phyloP scores from a whole-genome alignment of 2,797 vertebrate genomes.

The Chiloscyllium punctatum region DNA sequence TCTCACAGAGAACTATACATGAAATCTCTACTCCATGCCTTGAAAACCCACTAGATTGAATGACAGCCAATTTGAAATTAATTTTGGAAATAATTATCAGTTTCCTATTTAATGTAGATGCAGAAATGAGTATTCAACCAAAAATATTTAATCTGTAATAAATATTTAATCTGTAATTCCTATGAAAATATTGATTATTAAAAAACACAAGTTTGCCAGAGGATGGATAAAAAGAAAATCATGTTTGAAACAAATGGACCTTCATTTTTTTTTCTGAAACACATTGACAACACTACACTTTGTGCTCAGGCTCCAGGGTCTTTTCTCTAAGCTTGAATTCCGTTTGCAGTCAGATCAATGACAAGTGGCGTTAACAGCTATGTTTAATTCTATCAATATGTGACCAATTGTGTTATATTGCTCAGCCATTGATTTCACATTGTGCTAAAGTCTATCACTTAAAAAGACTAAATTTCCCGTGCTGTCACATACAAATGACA shows the following conservation, averaged over 20 bases:
- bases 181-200: background rate
- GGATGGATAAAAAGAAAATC: conserved; percentile 40
- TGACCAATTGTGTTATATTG: conserved; percentile 84
- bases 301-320: conserved; percentile 49
- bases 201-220: background rate
- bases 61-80: background rate
- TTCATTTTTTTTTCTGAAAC: background rate
- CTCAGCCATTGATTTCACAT: conserved; percentile 84
- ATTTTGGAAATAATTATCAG: background rate
- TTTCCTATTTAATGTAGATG: background rate
- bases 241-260: conserved; percentile 46
- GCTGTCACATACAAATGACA: conserved; percentile 54
- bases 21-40: background rate
- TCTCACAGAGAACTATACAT: background rate
- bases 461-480: conserved; percentile 55
- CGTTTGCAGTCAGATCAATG: conserved; percentile 66
- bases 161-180: background rate
- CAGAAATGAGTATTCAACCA: background rate
- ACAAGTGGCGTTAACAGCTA: conserved; percentile 76
- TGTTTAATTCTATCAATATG: conserved; percentile 90
- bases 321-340: conserved; percentile 52
- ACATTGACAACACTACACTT: background rate
- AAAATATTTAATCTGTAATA: background rate
- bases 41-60: background rate
- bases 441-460: conserved; percentile 67